Base-by-base conservation (phyloP, 2,113 vertebrate genomes). In the Pteropus alecto region DNA sequence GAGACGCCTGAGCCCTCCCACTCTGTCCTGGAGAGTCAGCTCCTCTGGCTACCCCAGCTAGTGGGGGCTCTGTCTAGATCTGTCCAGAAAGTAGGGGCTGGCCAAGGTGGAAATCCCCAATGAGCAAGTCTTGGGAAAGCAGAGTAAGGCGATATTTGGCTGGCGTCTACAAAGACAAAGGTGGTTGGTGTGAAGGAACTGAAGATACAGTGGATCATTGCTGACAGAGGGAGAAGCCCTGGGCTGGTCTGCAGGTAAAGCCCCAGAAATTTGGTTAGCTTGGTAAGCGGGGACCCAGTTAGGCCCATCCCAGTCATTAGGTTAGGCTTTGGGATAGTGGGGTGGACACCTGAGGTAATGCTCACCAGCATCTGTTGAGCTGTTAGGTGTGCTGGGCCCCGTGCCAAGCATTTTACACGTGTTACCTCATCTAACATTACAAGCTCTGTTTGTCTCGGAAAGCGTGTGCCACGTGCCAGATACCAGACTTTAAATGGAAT, bases 311-410 rank as follows among this genome's bases (percentile, higher is more conserved):
- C 26, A 3, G 38, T 22, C 13, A 67, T 19, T 2, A 33, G 43
- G 13, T 41, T 26, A 33, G 56, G 70, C 33, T 43, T 54, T 67
- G 11, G 5, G 43, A 51, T 51, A 38, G 33, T 12, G 21, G 46
- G 33, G 35, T 19, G 56, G 58, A 61, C 2, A 0, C 43, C 24
- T 48, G n/a, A 82, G 35, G 1, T 15, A 1, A 26, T 0, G 0
- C 56, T 33, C 3, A 0, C 43, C 61, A n/a, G 74, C 51, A 19
- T 7, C 10, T 18, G 65, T 33, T 18, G 38, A 30, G 65, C 26
- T 43, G 46, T 51, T 21, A 35, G 35, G 33, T 24, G 81, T 43
- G 18, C 56, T 33, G 46, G 33, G 21, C 30, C 26, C 51, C 0
- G 19, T 18, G 68, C 61, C 70, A 77, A 5, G 22, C 9, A 10